Percentiles rank a stretch among this genome's conserved stretches.
phyloP scores from a whole-genome alignment of 2,888 invertebrate species.

The Drosophila formosana region DNA sequence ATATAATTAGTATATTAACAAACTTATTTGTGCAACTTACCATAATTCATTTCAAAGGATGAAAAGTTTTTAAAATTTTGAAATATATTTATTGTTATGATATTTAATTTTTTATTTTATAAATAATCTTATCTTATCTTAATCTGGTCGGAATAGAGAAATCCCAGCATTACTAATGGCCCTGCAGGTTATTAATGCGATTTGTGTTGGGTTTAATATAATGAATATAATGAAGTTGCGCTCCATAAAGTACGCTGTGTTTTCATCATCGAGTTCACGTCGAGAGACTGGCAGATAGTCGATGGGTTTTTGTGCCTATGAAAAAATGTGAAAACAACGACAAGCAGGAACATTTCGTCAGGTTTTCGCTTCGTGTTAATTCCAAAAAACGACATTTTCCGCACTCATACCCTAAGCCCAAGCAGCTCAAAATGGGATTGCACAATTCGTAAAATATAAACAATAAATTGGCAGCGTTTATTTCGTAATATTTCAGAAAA shows the following conservation, averaged over 20 bases:
- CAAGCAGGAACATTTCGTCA: slow-evolving; percentile 15
- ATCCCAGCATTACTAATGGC: no score
- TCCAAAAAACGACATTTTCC: slow-evolving; percentile 1
- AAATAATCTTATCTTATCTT: no score
- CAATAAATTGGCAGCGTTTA: not conserved
- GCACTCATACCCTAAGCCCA: not conserved
- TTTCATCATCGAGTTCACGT: slow-evolving; percentile 46
- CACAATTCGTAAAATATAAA: not conserved
- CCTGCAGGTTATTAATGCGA: no score
- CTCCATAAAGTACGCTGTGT: slow-evolving; percentile 50
- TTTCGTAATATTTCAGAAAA: not conserved
- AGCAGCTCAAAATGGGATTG: not conserved
- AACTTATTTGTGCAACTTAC: no score
- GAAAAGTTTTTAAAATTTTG: no score
- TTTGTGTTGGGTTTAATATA: no score
- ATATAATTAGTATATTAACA: no score
- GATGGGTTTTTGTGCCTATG: slow-evolving; percentile 14
- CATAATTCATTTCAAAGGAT: no score
- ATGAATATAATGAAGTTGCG: slow-evolving; percentile 48
- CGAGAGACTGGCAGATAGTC: slow-evolving; percentile 5
- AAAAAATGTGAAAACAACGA: slow-evolving; percentile 12
- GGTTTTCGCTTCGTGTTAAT: slow-evolving; percentile 4
- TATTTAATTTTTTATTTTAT: no score
- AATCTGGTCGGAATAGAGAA: no score
- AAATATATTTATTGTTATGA: no score